phyloP scores from a whole-genome alignment of 2,113 vertebrate species.

The Podarcis muralis region DNA sequence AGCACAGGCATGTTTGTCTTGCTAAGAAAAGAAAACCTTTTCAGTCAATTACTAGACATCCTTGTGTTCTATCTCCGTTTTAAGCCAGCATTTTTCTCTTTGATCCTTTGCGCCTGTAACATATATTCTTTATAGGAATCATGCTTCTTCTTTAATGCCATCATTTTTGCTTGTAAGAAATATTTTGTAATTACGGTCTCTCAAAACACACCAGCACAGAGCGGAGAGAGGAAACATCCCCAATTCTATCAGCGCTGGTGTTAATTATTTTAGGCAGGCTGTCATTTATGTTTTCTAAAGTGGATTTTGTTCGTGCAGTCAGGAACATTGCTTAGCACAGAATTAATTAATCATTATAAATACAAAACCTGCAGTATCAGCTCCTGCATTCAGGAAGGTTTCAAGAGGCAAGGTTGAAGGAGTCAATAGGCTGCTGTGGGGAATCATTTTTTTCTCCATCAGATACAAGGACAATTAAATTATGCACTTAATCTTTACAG shows the following conservation, averaged over 20 bases:
- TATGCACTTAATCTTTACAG: slow-evolving; percentile 69
- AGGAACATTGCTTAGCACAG: slow-evolving; percentile 86
- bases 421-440: slow-evolving; percentile 80
- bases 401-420: slow-evolving; percentile 85
- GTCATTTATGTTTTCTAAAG: slow-evolving; percentile 86
- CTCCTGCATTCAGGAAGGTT: slow-evolving; percentile 79
- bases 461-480: slow-evolving; percentile 79
- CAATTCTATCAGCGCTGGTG: slow-evolving; percentile 78
- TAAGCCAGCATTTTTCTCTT: slow-evolving; percentile 44
- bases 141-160: slow-evolving; percentile 69
- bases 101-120: slow-evolving; percentile 44
- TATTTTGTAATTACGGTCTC: slow-evolving; percentile 77
- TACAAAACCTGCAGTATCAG: slow-evolving; percentile 87
- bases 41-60: slow-evolving; percentile 21
- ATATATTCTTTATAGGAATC: slow-evolving; percentile 45
- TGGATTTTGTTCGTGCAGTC: slow-evolving; percentile 84
- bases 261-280: slow-evolving; percentile 88
- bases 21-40: slow-evolving; percentile 14
- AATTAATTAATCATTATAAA: slow-evolving; percentile 91
- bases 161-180: slow-evolving; percentile 75
- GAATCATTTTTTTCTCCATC: slow-evolving; percentile 70
- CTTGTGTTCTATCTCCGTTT: slow-evolving; percentile 49
- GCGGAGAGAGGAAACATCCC: slow-evolving; percentile 73
- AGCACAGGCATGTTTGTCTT: not conserved
- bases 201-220: slow-evolving; percentile 67